Percentiles rank a stretch among this genome's conserved stretches.
These are phyloP conservation scores for Tarsius wallacei DNA, from an alignment of 2,797 vertebrate genomes.

Conservation along the genomic window DNA sequence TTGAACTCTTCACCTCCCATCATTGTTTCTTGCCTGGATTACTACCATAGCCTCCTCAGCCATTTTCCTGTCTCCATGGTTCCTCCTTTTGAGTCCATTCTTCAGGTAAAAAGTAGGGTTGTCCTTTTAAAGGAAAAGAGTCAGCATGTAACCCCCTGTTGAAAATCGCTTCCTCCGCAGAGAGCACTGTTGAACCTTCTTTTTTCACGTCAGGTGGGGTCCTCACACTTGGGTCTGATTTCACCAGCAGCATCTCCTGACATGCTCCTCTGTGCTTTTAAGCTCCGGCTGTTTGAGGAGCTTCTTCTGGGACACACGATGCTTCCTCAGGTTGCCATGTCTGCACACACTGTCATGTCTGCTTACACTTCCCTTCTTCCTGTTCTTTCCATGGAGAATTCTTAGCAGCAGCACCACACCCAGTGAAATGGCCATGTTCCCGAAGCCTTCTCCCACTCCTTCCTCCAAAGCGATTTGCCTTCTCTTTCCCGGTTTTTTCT, in stretches of 20 bases:
- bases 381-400: not conserved
- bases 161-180: not conserved
- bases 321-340: not conserved
- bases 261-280: too few species aligned
- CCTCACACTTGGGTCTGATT: not conserved
- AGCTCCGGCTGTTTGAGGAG: not conserved
- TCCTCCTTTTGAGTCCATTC: not conserved
- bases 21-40: not conserved
- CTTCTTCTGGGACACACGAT: rapidly evolving
- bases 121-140: not conserved
- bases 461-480: not conserved
- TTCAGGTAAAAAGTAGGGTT: not conserved
- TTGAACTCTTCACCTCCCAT: not conserved
- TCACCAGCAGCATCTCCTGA: not conserved
- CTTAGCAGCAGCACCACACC: not conserved
- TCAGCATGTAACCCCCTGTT: not conserved
- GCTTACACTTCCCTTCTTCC: not conserved
- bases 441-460: not conserved
- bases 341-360: not conserved
- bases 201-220: not conserved
- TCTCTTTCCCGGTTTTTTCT: not conserved
- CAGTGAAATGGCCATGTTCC: not conserved
- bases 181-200: not conserved
- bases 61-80: not conserved
- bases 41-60: not conserved